These are phyloP conservation scores for Plagiodera versicolora DNA, from an alignment of 2,888 invertebrate species.

Conservation along the genomic window DNA sequence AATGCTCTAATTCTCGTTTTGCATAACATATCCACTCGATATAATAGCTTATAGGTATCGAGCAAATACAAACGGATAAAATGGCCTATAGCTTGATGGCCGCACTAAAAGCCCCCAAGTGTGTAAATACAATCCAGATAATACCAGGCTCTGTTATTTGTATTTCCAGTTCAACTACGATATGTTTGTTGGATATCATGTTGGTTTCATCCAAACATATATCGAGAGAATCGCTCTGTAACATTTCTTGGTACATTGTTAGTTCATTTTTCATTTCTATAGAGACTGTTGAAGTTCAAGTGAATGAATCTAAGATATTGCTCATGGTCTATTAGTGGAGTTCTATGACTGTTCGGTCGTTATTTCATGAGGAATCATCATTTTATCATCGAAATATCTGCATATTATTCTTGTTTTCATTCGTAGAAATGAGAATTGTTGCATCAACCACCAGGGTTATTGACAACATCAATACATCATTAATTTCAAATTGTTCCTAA, in stretches of 20 bases:
- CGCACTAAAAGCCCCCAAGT: not conserved
- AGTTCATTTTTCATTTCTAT: slow-evolving; percentile 1
- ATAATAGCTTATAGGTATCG: too few species aligned
- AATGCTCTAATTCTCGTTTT: too few species aligned
- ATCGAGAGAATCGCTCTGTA: not conserved
- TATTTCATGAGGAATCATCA: too few species aligned
- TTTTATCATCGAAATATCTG: too few species aligned
- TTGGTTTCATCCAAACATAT: not conserved
- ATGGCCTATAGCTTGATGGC: not conserved
- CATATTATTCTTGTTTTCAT: too few species aligned
- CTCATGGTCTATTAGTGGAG: too few species aligned
- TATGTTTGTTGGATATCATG: not conserved
- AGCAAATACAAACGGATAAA: not conserved
- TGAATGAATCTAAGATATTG: slow-evolving; percentile 10
- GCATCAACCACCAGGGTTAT: too few species aligned
- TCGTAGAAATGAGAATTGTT: too few species aligned
- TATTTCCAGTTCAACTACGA: not conserved
- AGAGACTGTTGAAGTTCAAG: not conserved
- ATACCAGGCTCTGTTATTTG: not conserved
- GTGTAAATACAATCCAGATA: not conserved
- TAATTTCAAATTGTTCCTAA: too few species aligned
- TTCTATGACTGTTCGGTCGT: too few species aligned
- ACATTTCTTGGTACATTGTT: not conserved
- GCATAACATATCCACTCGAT: too few species aligned
- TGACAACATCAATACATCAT: too few species aligned